These are phyloP conservation scores for Eptatretus burgeri DNA, from an alignment of 2,113 vertebrate species.

Conservation along the genomic window DNA sequence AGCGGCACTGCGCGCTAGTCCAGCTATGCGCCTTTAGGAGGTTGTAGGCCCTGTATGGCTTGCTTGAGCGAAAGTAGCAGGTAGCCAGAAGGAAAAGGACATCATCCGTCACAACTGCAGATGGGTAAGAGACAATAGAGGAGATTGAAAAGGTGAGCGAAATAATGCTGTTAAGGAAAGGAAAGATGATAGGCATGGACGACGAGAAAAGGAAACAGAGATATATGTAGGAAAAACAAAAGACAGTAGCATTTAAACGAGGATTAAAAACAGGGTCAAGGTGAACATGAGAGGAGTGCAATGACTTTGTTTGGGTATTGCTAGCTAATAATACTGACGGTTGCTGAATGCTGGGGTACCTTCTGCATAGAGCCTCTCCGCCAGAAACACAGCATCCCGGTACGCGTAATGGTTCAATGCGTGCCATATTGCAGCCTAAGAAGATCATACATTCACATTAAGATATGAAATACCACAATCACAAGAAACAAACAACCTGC, in stretches of 20 bases:
- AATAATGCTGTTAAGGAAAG: neutral
- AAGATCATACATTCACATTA: slow-evolving; percentile 11
- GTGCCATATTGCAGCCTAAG: slow-evolving; percentile 65
- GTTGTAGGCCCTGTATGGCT: slow-evolving; percentile 77
- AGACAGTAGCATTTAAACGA: neutral
- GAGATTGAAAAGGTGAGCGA: neutral
- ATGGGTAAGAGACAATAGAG: neutral
- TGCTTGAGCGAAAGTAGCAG: slow-evolving; percentile 91
- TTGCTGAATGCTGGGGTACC: slow-evolving; percentile 18
- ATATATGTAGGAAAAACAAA: neutral
- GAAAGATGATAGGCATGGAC: neutral
- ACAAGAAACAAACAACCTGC: neutral
- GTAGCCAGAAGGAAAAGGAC: slow-evolving; percentile 72
- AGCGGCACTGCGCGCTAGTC: slow-evolving; percentile 70
- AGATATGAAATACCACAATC: neutral
- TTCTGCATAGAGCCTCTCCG: slow-evolving; percentile 53
- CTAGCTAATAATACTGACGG: neutral
- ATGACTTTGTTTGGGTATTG: neutral
- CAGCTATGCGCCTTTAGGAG: slow-evolving; percentile 85
- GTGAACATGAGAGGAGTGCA: no score
- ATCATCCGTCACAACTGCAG: slow-evolving; percentile 50
- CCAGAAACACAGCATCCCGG: slow-evolving; percentile 50
- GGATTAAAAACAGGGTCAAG: neutral
- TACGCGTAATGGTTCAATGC: slow-evolving; percentile 66
- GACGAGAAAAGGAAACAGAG: neutral